phyloP scores from a whole-genome alignment of 2,888 invertebrate genomes.

The Ophion ventricosus region DNA sequence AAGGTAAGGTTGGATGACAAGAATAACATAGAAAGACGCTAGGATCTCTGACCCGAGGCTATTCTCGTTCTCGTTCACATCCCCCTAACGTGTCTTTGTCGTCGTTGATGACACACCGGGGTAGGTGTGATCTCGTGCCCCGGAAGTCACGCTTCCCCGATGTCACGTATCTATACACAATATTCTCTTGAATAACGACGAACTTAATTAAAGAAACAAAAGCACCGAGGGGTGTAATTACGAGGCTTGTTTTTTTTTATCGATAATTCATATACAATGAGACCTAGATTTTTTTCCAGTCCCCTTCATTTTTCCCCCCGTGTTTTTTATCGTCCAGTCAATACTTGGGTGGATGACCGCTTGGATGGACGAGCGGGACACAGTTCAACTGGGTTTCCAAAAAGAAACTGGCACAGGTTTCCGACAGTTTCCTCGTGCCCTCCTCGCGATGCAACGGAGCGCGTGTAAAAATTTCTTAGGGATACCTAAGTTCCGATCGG shows the following conservation, averaged over 20 bases:
- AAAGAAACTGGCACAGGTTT: no score
- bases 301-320: no score
- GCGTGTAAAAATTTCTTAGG: no score
- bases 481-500: no score
- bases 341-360: no score
- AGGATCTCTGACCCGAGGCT: conserved; percentile 45
- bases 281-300: no score
- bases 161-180: background rate
- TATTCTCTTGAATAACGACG: background rate
- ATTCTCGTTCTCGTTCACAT: conserved; percentile 31
- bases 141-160: conserved; percentile 37
- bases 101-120: conserved; percentile 25
- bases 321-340: no score
- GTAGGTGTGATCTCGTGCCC: conserved; percentile 17
- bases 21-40: conserved; percentile 56
- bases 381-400: no score
- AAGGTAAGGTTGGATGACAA: conserved; percentile 44
- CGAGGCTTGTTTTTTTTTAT: background rate
- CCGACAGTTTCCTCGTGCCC: no score
- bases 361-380: no score
- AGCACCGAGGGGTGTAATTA: background rate
- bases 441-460: no score
- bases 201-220: background rate
- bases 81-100: conserved; percentile 27
- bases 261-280: background rate